Conservation (phyloP, 2,797 vertebrate species). For the Morus bassanus region DNA sequence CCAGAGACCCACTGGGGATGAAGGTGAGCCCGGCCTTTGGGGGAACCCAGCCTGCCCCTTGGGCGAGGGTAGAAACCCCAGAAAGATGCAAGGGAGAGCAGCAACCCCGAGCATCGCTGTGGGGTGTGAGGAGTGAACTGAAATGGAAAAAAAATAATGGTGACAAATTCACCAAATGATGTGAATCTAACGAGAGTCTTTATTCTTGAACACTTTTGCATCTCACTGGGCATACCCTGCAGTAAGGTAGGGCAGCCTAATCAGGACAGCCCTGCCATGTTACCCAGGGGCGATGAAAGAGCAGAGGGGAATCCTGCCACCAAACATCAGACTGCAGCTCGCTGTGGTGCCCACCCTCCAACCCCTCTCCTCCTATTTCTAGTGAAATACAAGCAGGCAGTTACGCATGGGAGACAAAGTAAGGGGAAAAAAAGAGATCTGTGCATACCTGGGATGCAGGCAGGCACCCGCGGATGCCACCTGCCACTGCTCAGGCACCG, state of each 20-base stretch:
- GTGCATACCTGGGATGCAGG: not conserved
- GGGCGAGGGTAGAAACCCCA: not conserved
- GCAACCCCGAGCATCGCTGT: not conserved
- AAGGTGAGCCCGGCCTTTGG: not conserved
- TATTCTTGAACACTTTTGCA: accelerated
- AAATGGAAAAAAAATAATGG: accelerated
- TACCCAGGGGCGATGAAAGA: not conserved
- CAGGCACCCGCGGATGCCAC: not conserved
- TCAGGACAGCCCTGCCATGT: accelerated
- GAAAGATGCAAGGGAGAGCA: not conserved
- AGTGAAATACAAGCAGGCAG: accelerated
- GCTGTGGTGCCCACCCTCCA: accelerated
- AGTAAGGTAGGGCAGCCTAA: not conserved
- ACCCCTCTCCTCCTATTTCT: accelerated
- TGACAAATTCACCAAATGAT: not conserved
- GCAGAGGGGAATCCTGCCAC: not conserved
- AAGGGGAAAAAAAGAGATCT: accelerated
- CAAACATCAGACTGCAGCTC: accelerated
- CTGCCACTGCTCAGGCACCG: not conserved
- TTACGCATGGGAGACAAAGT: accelerated
- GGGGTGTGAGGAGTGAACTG: accelerated
- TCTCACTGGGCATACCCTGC: accelerated
- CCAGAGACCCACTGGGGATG: accelerated
- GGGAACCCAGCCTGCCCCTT: not conserved
- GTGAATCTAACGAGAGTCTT: accelerated